Conservation (phyloP, 1,140 invertebrate genomes). For the Dreissena rostriformis region DNA sequence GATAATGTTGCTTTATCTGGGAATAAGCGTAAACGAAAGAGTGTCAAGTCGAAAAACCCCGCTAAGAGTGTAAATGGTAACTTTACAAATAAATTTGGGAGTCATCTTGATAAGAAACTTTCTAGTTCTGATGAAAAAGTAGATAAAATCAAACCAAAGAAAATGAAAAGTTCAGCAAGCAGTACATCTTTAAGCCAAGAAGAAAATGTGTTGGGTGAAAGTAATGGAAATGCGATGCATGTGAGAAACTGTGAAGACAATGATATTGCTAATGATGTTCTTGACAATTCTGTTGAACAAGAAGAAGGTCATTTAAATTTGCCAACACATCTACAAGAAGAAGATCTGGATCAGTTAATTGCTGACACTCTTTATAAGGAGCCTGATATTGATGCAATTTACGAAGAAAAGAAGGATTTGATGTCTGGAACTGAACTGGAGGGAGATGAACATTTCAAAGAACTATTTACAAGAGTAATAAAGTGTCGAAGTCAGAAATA, state of each 20-base stretch:
- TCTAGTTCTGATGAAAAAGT: no score
- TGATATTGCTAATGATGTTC: neutral
- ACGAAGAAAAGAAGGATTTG: slow-evolving; percentile 30
- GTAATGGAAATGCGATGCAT: neutral
- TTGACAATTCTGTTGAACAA: neutral
- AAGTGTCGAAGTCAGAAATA: slow-evolving; percentile 33
- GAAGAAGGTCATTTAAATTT: slow-evolving; percentile 1
- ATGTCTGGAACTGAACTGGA: slow-evolving; percentile 31
- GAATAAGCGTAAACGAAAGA: neutral
- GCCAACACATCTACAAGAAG: neutral
- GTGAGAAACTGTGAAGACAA: neutral
- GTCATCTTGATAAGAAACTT: no score
- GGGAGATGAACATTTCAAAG: slow-evolving; percentile 28
- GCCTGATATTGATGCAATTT: slow-evolving; percentile 41
- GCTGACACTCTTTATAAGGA: slow-evolving; percentile 35
- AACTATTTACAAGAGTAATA: slow-evolving; percentile 37
- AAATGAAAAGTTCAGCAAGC: no score
- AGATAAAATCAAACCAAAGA: neutral
- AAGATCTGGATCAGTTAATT: slow-evolving; percentile 37
- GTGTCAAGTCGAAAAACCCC: neutral
- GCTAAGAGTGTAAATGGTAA: no score
- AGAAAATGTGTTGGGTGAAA: neutral
- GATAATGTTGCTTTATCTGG: neutral
- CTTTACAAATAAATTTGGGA: no score
- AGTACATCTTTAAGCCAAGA: no score